These are phyloP conservation scores for Rhodeus uyekii DNA, from an alignment of 2,797 vertebrate species.

Conservation along the genomic window DNA sequence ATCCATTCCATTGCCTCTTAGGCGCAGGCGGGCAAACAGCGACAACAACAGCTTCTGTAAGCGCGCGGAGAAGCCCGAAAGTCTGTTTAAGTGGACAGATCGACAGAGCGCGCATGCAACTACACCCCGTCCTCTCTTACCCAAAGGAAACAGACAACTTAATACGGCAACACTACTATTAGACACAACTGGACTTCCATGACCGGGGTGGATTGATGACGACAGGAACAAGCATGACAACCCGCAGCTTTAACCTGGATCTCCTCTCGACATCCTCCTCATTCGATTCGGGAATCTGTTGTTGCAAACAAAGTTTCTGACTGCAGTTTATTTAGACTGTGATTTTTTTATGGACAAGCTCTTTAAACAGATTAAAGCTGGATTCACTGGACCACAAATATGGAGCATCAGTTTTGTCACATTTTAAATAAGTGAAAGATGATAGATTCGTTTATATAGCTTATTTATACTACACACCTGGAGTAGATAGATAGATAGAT, in stretches of 20 bases:
- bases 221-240: not conserved
- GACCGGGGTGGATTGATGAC: not conserved
- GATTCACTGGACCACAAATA: not conserved
- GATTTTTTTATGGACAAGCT: not conserved
- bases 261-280: not conserved
- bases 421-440: not conserved
- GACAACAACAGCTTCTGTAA: constrained; percentile 1
- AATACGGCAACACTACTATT: not conserved
- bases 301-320: not conserved
- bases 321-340: not conserved
- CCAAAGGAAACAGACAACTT: not conserved
- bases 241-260: not conserved
- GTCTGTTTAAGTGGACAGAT: not conserved
- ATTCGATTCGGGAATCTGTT: not conserved
- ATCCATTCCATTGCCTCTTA: not conserved
- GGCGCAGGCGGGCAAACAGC: not conserved
- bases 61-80: not conserved
- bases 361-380: not conserved
- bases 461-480: too few relatives aligned
- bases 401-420: not conserved
- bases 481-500: not conserved
- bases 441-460: not conserved
- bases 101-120: not conserved
- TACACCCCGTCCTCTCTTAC: not conserved
- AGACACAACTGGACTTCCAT: not conserved